These are phyloP conservation scores for Ciconia stormi DNA, from an alignment of 2,113 vertebrate species.

Conservation along the genomic window DNA sequence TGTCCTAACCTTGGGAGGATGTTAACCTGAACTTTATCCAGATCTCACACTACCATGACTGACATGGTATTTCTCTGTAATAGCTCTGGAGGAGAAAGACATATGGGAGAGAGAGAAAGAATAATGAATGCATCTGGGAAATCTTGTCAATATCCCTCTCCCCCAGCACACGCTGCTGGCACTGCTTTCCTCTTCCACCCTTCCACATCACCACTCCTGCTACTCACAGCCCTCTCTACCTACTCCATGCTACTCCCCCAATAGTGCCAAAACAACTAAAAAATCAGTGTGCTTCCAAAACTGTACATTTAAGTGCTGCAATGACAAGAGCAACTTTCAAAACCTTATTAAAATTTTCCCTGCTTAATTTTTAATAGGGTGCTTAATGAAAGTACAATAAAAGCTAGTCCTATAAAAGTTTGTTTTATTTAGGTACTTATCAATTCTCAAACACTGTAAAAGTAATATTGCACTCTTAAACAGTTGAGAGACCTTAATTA, in stretches of 20 bases:
- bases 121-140: background rate
- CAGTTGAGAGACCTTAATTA: constrained; percentile 11
- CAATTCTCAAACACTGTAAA: background rate
- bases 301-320: background rate
- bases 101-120: background rate
- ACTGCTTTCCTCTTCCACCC: background rate
- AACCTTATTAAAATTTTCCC: background rate
- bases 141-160: background rate
- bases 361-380: background rate
- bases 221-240: background rate
- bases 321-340: background rate
- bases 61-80: background rate
- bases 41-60: background rate
- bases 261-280: background rate
- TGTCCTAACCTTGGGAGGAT: background rate
- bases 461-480: background rate
- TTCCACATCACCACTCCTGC: background rate
- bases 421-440: background rate
- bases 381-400: constrained; percentile 9
- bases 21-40: background rate
- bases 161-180: background rate
- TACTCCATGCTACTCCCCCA: background rate
- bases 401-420: background rate
- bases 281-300: background rate
- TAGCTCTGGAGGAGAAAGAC: background rate